phyloP scores from a whole-genome alignment of 1,140 invertebrate genomes.

The Coenobita brevimanus region DNA sequence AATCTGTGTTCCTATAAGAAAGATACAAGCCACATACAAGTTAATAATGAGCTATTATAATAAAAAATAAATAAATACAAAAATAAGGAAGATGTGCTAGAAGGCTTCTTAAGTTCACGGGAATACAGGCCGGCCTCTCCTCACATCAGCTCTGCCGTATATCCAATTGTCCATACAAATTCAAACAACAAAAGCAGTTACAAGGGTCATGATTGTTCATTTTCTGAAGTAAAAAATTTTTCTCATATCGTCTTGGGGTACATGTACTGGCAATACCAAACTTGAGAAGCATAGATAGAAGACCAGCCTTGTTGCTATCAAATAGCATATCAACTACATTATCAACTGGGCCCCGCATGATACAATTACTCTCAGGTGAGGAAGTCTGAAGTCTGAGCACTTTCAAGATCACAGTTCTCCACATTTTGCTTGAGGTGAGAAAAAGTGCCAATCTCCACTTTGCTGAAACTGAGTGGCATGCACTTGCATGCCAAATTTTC shows the following conservation, averaged over 20 bases:
- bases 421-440: neutral
- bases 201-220: slow-evolving; percentile 39
- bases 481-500: slow-evolving; percentile 24
- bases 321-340: slow-evolving; percentile 34
- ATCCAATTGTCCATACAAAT: slow-evolving; percentile 43
- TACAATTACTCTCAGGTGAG: slow-evolving; percentile 40
- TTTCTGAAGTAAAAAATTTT: slow-evolving; percentile 43
- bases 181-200: slow-evolving; percentile 54
- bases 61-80: too few relatives aligned
- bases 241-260: slow-evolving; percentile 33
- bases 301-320: slow-evolving; percentile 48
- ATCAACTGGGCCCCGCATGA: slow-evolving; percentile 51
- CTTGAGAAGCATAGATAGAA: slow-evolving; percentile 47
- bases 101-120: neutral
- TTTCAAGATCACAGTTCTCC: slow-evolving; percentile 49
- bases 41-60: too few relatives aligned
- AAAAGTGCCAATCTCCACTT: slow-evolving; percentile 4
- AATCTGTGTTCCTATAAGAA: too few relatives aligned
- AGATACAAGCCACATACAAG: too few relatives aligned
- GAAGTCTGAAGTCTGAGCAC: slow-evolving; percentile 57
- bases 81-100: too few relatives aligned
- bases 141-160: slow-evolving; percentile 31
- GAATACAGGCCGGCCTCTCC: neutral
- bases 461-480: slow-evolving; percentile 6
- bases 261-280: slow-evolving; percentile 40